Evolutionary conservation across 2,888 invertebrate species (phyloP).

Genomic region (Drosophila emarginata): DNA sequence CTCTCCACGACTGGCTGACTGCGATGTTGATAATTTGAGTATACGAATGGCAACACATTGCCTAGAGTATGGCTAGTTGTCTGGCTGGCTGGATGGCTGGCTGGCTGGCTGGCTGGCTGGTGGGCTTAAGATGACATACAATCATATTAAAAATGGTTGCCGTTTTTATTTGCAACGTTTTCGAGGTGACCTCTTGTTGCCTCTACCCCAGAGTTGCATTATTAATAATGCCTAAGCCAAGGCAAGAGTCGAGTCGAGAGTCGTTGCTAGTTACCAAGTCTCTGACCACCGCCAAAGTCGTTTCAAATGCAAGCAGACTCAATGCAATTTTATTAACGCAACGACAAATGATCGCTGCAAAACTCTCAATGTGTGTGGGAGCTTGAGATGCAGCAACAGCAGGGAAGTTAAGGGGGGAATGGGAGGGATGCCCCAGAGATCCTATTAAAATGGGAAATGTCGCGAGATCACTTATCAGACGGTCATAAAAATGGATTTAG

Average conservation of each 20-base stretch:
- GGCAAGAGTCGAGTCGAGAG: constrained; percentile 14
- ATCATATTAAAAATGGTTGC: constrained; percentile 80
- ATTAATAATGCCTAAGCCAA: constrained; percentile 53
- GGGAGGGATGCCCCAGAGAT: constrained; percentile 50
- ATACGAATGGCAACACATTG: constrained; percentile 63
- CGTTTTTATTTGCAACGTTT: constrained; percentile 77
- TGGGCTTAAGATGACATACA: constrained; percentile 79
- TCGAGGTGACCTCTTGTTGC: constrained; percentile 66
- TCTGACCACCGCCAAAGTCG: constrained; percentile 77
- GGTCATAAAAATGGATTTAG: constrained; percentile 73
- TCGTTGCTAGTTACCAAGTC: constrained; percentile 6
- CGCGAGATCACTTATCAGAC: constrained; percentile 78
- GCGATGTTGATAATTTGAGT: constrained; percentile 76
- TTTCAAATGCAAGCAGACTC: constrained; percentile 79
- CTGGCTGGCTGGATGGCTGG: constrained; percentile 13
- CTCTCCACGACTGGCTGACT: constrained; percentile 15
- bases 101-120: constrained; percentile 49
- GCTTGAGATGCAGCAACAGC: constrained; percentile 22
- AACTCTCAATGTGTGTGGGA: constrained; percentile 32
- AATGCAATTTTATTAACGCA: constrained; percentile 81
- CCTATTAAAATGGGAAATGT: constrained; percentile 80
- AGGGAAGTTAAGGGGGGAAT: constrained; percentile 35
- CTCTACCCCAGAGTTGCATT: constrained; percentile 57
- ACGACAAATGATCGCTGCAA: constrained; percentile 73
- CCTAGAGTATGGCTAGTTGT: constrained; percentile 14